These are phyloP conservation scores for Branchellion lobata DNA, from an alignment of 2,888 invertebrate species.

Conservation along the genomic window DNA sequence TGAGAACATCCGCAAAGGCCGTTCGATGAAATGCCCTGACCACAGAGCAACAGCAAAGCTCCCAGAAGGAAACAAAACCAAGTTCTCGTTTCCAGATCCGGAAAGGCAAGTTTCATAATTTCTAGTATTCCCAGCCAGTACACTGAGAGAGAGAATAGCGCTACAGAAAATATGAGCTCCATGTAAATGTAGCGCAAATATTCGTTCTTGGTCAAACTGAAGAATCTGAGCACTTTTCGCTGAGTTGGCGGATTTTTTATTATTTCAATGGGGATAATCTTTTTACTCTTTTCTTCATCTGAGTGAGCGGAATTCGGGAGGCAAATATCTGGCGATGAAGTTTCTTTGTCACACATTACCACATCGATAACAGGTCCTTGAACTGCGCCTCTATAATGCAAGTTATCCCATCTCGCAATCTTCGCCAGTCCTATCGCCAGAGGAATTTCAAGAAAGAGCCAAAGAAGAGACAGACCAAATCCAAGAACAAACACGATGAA, in stretches of 20 bases:
- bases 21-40: not conserved
- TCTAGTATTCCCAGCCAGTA: conserved; percentile 7
- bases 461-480: not conserved
- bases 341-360: not conserved
- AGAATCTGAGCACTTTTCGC: not conserved
- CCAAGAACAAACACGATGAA: not conserved
- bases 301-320: not conserved
- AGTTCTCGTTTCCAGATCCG: not conserved
- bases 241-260: conserved; percentile 4
- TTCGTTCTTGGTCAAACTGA: conserved; percentile 7
- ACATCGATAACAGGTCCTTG: not conserved
- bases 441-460: not conserved
- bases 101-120: not conserved
- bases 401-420: not conserved
- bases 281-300: not conserved
- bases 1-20: not conserved
- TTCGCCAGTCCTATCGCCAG: not conserved
- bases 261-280: too few species aligned
- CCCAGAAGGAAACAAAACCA: not conserved
- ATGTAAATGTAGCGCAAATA: not conserved
- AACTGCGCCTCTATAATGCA: not conserved
- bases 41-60: not conserved
- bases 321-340: not conserved
- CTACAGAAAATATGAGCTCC: not conserved
- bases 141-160: not conserved